phyloP scores from a whole-genome alignment of 2,113 vertebrate species.

The Corydoras sp. region DNA sequence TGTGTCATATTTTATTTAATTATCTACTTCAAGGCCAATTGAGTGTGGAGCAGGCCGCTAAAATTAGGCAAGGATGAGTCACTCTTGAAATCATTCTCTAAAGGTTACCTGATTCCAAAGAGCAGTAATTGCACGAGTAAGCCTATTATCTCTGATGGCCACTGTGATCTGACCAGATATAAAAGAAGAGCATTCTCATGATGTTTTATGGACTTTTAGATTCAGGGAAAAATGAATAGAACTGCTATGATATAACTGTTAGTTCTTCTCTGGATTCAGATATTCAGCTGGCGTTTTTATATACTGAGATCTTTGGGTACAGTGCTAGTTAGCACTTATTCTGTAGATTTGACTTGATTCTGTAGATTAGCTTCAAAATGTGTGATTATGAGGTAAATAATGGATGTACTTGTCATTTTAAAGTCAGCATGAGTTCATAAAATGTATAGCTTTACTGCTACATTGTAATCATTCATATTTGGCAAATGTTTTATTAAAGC shows the following conservation, averaged over 20 bases:
- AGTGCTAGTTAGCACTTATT: conserved; percentile 9
- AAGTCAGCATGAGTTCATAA: no score
- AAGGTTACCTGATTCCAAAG: conserved; percentile 68
- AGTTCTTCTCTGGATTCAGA: conserved; percentile 32
- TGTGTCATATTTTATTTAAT: conserved; percentile 57
- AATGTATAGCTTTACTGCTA: no score
- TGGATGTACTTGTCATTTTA: no score
- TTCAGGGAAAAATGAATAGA: conserved; percentile 20
- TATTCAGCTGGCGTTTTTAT: conserved; percentile 16
- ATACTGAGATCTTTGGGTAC: conserved; percentile 25
- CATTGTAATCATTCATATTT: no score
- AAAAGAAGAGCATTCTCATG: conserved; percentile 25
- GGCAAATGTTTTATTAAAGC: no score
- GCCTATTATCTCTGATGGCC: conserved; percentile 45
- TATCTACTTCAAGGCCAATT: conserved; percentile 56
- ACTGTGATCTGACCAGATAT: conserved; percentile 50
- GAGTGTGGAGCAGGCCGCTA: conserved; percentile 52
- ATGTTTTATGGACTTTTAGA: conserved; percentile 49
- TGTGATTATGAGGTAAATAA: conserved; percentile 2
- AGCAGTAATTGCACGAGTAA: conserved; percentile 53
- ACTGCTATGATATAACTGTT: conserved; percentile 24
- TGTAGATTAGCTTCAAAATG: background rate
- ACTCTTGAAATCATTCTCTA: conserved; percentile 62
- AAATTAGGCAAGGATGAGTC: conserved; percentile 65
- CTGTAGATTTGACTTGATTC: conserved; percentile 1